Base-by-base conservation (phyloP, 2,797 vertebrate species). In the Lacerta agilis region DNA sequence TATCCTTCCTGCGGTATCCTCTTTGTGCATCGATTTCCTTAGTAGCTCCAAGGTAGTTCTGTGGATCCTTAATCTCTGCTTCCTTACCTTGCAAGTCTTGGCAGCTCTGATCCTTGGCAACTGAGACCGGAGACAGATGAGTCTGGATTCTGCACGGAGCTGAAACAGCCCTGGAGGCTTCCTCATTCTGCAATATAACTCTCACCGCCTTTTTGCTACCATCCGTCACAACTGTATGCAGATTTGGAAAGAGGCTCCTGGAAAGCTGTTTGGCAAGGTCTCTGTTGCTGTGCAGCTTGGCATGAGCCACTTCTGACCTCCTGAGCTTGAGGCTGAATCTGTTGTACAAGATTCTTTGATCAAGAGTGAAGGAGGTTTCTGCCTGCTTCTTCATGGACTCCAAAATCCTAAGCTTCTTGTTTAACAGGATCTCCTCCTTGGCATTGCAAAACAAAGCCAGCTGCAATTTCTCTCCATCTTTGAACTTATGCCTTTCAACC, bases 291-390 rank as follows among this genome's bases (percentile, higher is more conserved):
- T 61, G 3, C 0, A 8, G 23, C 69, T 64, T 92, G 15, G 86
- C 89, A 15, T 90, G 55, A 2, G 80, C 83, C 13, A 88, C 17
- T 90, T 96, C 92, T 71, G 94, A 92, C 66, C 87, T 88, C 83
- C n/a, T 82, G 55, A 94, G 78, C 82, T 92, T 91, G 1, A 25
- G 10, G 17, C 86, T 83, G 45, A 95, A 93, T 75, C 71, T 61
- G 36, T 91, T 92, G 69, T 86, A 94, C 58, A 96, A 89, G 72
- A 88, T 75, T 77, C 92, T 96, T 90, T 96, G 92, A n/a, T 93
- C 90, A 10, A 90, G 78, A 8, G 86, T 85, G 83, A 82, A 1
- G 4, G 82, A 25, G 2, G 94, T 92, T 23, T 87, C 92, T 45
- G 43, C 79, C 27, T 95, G 89, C 71, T 90, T 95, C 84, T 93